phyloP scores from a whole-genome alignment of 2,888 invertebrate species.

The Heliconius hortense region DNA sequence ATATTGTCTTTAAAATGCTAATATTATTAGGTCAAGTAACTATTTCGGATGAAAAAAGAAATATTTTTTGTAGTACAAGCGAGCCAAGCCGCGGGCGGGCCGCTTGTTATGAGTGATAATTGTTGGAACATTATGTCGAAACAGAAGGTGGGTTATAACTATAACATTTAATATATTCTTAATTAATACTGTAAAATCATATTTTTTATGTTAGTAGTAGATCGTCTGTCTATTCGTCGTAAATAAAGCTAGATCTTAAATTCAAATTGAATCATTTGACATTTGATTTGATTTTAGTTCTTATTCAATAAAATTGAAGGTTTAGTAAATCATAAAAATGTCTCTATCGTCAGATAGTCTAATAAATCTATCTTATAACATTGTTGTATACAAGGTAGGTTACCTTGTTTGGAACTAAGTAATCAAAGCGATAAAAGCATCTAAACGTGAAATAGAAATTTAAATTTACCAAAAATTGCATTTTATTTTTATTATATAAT shows the following conservation, averaged over 20 bases:
- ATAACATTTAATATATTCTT: not conserved
- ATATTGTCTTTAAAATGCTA: too few relatives aligned
- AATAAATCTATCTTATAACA: conserved; percentile 5
- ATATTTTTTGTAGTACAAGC: too few relatives aligned
- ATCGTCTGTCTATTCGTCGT: not conserved
- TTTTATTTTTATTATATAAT: not conserved
- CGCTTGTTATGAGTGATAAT: not conserved
- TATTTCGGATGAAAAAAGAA: too few relatives aligned
- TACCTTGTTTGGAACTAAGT: too few relatives aligned
- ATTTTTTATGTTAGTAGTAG: not conserved
- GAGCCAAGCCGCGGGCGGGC: too few relatives aligned
- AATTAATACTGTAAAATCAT: not conserved
- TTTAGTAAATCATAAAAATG: conserved; percentile 6
- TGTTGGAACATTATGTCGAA: not conserved
- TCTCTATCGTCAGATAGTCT: not conserved
- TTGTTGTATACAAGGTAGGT: not conserved
- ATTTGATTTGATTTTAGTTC: not conserved
- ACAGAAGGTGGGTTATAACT: not conserved
- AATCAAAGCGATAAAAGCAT: not conserved
- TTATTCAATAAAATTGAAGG: conserved; percentile 8
- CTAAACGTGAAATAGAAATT: not conserved
- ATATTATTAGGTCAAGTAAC: too few relatives aligned
- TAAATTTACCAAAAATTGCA: not conserved
- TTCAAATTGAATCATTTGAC: not conserved
- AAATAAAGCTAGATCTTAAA: not conserved